These are phyloP conservation scores for Peucedramus taeniatus DNA, from an alignment of 2,113 vertebrate species.

Conservation along the genomic window DNA sequence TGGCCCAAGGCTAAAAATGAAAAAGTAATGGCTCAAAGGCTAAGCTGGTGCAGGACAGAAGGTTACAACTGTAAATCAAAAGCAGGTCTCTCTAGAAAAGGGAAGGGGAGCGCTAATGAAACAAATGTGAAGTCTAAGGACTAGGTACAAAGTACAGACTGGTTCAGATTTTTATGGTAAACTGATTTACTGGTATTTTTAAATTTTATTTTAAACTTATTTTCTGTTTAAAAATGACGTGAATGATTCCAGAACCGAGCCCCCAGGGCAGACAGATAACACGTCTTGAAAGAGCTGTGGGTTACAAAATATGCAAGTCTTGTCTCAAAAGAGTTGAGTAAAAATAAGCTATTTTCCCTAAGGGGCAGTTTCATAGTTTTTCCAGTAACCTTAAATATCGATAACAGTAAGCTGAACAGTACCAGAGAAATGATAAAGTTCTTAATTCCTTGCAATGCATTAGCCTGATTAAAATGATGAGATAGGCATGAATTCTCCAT, in stretches of 20 bases:
- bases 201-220: neutral
- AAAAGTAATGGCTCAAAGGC: conserved; percentile 43
- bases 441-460: neutral
- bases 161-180: neutral
- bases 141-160: neutral
- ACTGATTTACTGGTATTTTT: neutral
- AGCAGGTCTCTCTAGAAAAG: neutral
- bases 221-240: neutral
- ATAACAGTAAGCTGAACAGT: neutral
- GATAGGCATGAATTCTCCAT: neutral
- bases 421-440: neutral
- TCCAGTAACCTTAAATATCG: neutral
- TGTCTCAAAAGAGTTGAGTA: neutral
- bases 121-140: neutral
- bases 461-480: neutral
- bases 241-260: neutral
- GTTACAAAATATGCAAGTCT: neutral
- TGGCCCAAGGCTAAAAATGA: conserved; percentile 38
- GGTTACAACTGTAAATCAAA: conserved; percentile 33
- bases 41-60: neutral
- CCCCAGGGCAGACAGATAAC: neutral
- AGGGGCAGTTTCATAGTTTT: neutral
- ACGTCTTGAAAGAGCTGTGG: neutral
- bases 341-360: neutral
- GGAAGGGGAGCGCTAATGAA: conserved; percentile 1